Percentiles rank a stretch among this genome's conserved stretches.
Evolutionary conservation across 2,113 vertebrate genomes (phyloP).

Genomic region (Lampris megalopsis): DNA sequence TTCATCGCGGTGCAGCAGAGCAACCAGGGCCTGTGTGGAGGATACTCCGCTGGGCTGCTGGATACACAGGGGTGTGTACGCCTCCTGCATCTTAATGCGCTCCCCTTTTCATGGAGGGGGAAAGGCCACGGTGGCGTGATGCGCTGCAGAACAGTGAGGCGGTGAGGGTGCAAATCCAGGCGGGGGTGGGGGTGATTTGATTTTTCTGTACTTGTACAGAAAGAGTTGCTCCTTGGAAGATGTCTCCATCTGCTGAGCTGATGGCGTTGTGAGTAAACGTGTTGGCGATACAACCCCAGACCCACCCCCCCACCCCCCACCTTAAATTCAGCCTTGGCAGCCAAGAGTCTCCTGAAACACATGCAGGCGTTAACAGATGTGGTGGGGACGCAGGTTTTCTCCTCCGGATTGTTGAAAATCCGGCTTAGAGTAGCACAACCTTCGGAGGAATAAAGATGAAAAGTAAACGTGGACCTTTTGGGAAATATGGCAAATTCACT

Average conservation of each 20-base stretch:
- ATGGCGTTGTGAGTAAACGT: constrained; percentile 19
- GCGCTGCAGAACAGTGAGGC: constrained; percentile 34
- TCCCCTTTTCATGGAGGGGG: constrained; percentile 65
- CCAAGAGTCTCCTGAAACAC: constrained; percentile 14
- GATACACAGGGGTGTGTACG: constrained; percentile 51
- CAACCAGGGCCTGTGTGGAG: constrained; percentile 50
- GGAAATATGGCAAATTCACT: background rate
- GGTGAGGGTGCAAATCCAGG: constrained; percentile 37
- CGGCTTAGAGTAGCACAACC: constrained; percentile 35
- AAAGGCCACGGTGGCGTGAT: constrained; percentile 63
- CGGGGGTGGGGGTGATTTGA: constrained; percentile 18
- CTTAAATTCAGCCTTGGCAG: background rate
- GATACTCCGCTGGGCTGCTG: constrained; percentile 44
- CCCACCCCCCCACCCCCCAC: constrained; percentile 5
- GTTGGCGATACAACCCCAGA: background rate
- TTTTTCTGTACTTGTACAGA: constrained; percentile 14
- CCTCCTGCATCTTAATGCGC: constrained; percentile 70
- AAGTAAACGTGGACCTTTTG: background rate
- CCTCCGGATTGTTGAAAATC: constrained; percentile 43
- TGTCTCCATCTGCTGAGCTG: constrained; percentile 32
- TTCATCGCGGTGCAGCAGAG: constrained; percentile 19
- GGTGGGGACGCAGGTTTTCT: constrained; percentile 54
- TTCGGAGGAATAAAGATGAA: background rate
- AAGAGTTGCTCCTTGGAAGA: constrained; percentile 13
- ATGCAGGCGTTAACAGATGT: constrained; percentile 39